Percentiles rank a stretch among this genome's conserved stretches.
These are phyloP conservation scores for Liopterus haemorrhoidalis DNA, from an alignment of 2,888 invertebrate species.

Conservation along the genomic window DNA sequence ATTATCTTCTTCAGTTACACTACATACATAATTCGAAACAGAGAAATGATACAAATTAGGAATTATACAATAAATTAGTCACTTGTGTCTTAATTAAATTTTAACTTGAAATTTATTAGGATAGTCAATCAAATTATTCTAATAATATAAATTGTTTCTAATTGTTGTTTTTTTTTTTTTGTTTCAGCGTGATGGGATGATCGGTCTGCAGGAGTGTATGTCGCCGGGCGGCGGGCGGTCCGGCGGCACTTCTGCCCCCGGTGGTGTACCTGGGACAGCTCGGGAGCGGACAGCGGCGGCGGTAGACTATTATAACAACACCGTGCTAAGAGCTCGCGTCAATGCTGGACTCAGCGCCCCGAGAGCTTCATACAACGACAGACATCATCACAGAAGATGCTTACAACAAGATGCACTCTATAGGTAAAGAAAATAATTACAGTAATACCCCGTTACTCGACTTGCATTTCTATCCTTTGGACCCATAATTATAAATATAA, in stretches of 20 bases:
- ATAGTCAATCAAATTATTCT: too few species aligned
- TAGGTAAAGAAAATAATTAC: neutral
- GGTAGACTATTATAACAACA: constrained; percentile 52
- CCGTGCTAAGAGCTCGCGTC: constrained; percentile 48
- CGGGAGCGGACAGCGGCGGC: constrained; percentile 49
- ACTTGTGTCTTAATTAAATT: too few species aligned
- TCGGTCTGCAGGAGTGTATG: constrained; percentile 46
- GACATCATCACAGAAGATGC: constrained; percentile 38
- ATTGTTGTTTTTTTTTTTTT: constrained; percentile 28
- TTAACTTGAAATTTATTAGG: too few species aligned
- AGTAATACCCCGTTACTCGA: too few species aligned
- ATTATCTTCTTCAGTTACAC: too few species aligned
- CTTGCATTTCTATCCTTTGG: too few species aligned
- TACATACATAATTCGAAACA: too few species aligned
- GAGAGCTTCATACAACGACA: constrained; percentile 42
- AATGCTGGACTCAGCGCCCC: constrained; percentile 45
- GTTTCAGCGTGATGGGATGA: constrained; percentile 49
- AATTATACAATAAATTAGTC: too few species aligned
- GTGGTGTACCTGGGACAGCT: constrained; percentile 34
- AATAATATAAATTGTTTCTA: too few species aligned
- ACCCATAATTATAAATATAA: too few species aligned
- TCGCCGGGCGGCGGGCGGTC: constrained; percentile 15
- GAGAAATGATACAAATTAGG: too few species aligned
- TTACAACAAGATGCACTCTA: constrained; percentile 17
- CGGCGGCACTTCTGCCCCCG: constrained; percentile 42